Evolutionary conservation across 2,888 invertebrate species (phyloP).

Genomic region (Eupithecia vulgata): DNA sequence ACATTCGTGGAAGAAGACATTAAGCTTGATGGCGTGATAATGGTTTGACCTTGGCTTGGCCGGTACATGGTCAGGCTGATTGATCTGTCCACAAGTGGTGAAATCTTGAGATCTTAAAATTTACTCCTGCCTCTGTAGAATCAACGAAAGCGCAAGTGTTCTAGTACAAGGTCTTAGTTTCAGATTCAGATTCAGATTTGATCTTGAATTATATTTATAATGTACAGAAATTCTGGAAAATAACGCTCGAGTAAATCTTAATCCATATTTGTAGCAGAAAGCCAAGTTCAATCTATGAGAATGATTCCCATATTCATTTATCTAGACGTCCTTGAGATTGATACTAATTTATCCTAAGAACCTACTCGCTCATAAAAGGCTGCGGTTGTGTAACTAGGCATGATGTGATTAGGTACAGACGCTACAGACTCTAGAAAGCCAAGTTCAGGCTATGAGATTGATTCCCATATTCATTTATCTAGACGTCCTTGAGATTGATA

Average conservation of each 20-base stretch:
- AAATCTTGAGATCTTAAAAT: conserved; percentile 4
- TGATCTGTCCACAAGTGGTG: conserved; percentile 10
- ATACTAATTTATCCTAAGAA: conserved; percentile 36
- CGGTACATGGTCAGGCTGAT: conserved; percentile 13
- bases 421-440: neutral
- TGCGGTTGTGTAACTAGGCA: conserved; percentile 41
- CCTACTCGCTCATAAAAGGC: conserved; percentile 43
- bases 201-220: neutral
- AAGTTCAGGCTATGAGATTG: conserved; percentile 14
- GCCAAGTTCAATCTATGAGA: conserved; percentile 9
- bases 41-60: conserved; percentile 4
- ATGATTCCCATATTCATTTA: conserved; percentile 23
- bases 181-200: too few species aligned
- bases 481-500: conserved; percentile 32
- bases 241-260: conserved; percentile 4
- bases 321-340: conserved; percentile 33
- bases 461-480: conserved; percentile 21
- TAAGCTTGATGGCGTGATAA: conserved; percentile 16
- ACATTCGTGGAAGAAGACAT: conserved; percentile 16
- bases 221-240: neutral
- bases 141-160: neutral
- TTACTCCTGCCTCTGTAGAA: neutral
- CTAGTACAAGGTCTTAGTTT: neutral
- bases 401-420: neutral
- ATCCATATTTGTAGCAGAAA: conserved; percentile 1